These are phyloP conservation scores for Tinamus guttatus DNA, from an alignment of 2,113 vertebrate species.

Conservation along the genomic window DNA sequence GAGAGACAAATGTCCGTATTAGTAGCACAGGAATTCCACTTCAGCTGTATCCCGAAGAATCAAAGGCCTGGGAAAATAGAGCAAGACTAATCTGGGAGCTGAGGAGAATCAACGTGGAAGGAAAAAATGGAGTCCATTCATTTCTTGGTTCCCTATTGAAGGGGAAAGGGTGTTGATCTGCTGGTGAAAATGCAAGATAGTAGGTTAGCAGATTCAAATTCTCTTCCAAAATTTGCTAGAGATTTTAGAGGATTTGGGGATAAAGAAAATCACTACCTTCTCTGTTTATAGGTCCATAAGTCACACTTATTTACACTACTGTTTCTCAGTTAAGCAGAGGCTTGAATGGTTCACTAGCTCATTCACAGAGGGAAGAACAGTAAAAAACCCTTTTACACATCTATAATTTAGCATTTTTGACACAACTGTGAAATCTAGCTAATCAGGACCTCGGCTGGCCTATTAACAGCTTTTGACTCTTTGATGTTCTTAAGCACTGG, in stretches of 20 bases:
- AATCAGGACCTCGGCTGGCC: background rate
- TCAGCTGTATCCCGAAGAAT: background rate
- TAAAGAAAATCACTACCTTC: accelerated
- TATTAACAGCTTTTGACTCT: background rate
- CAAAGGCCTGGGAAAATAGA: background rate
- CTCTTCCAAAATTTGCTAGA: background rate
- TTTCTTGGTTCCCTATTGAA: background rate
- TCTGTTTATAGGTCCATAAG: accelerated
- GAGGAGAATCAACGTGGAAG: background rate
- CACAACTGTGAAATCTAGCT: background rate
- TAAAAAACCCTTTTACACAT: background rate
- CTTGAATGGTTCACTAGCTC: background rate
- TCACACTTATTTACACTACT: accelerated
- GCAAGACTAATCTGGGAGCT: background rate
- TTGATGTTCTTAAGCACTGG: background rate
- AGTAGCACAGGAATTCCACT: background rate
- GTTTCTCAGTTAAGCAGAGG: background rate
- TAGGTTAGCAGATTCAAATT: background rate
- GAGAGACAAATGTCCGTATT: background rate
- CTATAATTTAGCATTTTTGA: background rate
- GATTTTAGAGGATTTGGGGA: background rate
- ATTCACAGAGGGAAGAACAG: background rate
- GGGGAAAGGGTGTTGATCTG: background rate
- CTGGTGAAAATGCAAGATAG: background rate
- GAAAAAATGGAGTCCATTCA: background rate